Evolutionary conservation across 2,888 invertebrate species (phyloP), one percentile per base, ranked within the genome.

Genomic region (Troides oblongomaculatus): DNA sequence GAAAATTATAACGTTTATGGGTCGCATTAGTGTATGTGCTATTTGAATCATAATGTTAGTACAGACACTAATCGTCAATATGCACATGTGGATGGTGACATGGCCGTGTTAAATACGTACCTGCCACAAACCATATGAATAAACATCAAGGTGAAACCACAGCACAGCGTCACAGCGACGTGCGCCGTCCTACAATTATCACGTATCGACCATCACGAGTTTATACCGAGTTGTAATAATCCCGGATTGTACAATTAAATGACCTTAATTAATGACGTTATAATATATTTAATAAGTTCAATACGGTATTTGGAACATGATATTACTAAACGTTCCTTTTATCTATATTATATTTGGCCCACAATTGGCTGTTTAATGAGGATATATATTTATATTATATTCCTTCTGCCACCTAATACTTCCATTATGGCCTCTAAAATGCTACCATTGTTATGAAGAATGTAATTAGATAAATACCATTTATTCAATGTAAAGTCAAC

Each of bases 121-220:
- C 82, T 80, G 80, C 80, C 79, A 77, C 81, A 77, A 80, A 84
- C 84, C 86, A 87, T 88, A 88, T 88, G 88, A 88, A 90, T 88
- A 90, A 86, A 87, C 86, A 87, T 88, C 86, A 90, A 90, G 91
- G 90, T 87, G 83, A 89, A 86, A 85, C 87, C 78, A 81, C 80
- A 79, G 79, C 78, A 78, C 77, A 77, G 78, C 74, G 74, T 73
- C 73, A 77, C 77, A 77, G 76, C 78, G 74, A 77, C 75, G 69
- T 74, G 68, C 72, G 68, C 74, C 77, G 75, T 73, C 79, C 76
- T 80, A 81, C 79, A 81, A 77, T 79, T 77, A 79, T 76, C 72
- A 70, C 71, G 73, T 73, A 75, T 76, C 67, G 74, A 72, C 46
- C 68, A 68, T 76, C 72, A 72, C 70, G 72, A 71, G 69, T 72